Evolutionary conservation across 2,888 invertebrate genomes (phyloP), one percentile per base, ranked within the genome.

Genomic region (Ecdyonurus torrentis): DNA sequence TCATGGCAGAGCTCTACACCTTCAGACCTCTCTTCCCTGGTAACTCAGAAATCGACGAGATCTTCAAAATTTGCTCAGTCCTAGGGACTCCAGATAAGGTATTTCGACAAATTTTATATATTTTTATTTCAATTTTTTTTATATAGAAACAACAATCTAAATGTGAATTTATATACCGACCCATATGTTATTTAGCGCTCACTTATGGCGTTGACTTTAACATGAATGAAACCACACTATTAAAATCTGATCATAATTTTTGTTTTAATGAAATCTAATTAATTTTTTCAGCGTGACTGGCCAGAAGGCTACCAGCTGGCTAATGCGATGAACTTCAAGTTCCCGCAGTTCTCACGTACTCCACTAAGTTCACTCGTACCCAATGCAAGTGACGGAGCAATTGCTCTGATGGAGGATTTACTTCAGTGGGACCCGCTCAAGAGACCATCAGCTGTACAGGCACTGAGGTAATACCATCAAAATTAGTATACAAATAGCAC

Each of bases 1-100:
- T 99, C 69, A 91, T 95, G 83, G 91, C 97, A 3, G 99, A 99
- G 76, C 79, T 99, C 63, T 96, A 96, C 75, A 95, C 95, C 52
- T 88, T 93, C 71, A 83, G 96, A 58, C 96, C 97, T 0, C 78
- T 97, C 25, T 97, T 97, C 76, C 97, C 97, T 0, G 97, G 97
- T 2, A 93, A 90, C 71, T 94, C 93, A 66, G 97, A 97, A 78
- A 93, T 97, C 66, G 97, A 97, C 76, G 92, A 97, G 77, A 83
- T 97, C 66, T 96, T 95, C 74, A 94, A 93, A 77, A 91, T 96
- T 68, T 93, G 93, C 74, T 89, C 92, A 3, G 84, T 95, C 66
- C 81, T 95, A 67, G 97, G 97, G 61, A 93, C 95, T 19, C 97
- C 97, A 0, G 89, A 86, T 67, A 88, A 87, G 79, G 89, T 88